Evolutionary conservation across 2,797 vertebrate species (phyloP).

Genomic region (Ceryle rudis): DNA sequence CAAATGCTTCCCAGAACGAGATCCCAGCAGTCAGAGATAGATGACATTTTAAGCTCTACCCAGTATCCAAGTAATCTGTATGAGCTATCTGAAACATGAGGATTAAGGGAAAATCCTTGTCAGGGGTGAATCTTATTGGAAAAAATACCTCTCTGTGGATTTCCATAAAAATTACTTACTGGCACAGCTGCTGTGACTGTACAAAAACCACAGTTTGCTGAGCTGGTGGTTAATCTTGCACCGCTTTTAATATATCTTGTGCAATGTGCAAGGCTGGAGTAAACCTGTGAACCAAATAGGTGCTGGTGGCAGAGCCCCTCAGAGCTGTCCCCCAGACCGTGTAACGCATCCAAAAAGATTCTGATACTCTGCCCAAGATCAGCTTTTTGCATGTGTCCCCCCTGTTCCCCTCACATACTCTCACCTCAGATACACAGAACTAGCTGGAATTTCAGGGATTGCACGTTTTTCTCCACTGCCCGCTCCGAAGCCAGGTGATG

Average conservation of each 20-base stretch:
- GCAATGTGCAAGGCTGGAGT: neutral
- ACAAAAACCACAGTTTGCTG: neutral
- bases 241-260: neutral
- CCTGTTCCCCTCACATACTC: neutral
- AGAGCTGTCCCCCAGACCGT: neutral
- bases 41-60: neutral
- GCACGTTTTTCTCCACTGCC: neutral
- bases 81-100: neutral
- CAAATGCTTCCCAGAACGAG: neutral
- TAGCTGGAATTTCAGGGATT: neutral
- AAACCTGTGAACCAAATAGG: neutral
- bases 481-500: neutral
- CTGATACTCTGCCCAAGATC: neutral
- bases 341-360: accelerated
- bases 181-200: neutral
- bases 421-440: accelerated
- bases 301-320: neutral
- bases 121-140: neutral
- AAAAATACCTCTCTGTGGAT: neutral
- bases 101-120: conserved; percentile 7
- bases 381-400: neutral
- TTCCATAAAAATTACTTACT: neutral
- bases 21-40: neutral
- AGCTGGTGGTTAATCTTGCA: neutral
- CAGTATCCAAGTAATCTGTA: neutral